These are phyloP conservation scores for Ischnura elegans DNA, from an alignment of 2,888 invertebrate species.

Conservation along the genomic window DNA sequence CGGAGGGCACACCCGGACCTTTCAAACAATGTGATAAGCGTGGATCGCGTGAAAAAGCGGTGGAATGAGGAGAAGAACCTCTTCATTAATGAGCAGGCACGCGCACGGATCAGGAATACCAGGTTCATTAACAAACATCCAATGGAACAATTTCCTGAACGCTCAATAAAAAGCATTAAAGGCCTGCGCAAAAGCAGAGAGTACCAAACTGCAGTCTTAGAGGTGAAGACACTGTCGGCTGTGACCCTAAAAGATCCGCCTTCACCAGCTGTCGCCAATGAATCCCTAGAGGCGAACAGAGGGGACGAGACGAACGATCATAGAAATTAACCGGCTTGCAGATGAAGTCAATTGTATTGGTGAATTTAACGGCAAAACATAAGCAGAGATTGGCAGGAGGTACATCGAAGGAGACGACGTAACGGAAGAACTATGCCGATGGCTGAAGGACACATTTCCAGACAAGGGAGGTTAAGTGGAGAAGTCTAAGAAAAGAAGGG, in stretches of 20 bases:
- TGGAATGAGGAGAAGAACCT: neutral
- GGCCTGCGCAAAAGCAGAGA: neutral
- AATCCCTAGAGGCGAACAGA: too few species aligned
- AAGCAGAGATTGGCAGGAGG: neutral
- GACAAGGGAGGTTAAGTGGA: neutral
- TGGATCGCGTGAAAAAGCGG: neutral
- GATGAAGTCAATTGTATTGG: too few species aligned
- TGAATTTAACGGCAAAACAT: neutral
- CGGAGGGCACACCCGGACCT: neutral
- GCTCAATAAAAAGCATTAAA: neutral
- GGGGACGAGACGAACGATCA: too few species aligned
- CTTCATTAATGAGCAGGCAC: neutral
- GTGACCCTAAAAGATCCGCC: neutral
- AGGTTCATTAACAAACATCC: neutral
- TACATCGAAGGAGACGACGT: neutral
- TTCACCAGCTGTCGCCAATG: neutral
- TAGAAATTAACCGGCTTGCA: too few species aligned
- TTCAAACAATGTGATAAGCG: neutral
- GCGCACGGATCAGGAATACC: too few species aligned
- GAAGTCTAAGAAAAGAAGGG: neutral
- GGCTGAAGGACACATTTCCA: too few species aligned
- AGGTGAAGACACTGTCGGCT: neutral
- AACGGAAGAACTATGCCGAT: too few species aligned
- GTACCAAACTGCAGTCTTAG: neutral
- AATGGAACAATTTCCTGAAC: neutral